Evolutionary conservation across 2,113 vertebrate genomes (phyloP), one percentile per base, ranked within the genome.

Genomic region (Strix aluco): DNA sequence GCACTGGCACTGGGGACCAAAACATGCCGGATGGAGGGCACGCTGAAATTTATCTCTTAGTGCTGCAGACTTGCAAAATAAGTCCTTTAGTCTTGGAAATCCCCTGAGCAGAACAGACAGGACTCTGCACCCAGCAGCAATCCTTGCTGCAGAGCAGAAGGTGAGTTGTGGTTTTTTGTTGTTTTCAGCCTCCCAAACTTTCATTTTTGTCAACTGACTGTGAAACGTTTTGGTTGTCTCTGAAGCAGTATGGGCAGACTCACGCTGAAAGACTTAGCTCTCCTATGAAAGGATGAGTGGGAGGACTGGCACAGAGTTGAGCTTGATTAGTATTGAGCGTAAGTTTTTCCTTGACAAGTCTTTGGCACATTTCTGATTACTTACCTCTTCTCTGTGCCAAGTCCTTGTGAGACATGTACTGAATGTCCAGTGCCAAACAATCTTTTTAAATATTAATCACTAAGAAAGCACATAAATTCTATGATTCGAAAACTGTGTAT

Each of bases 271-370:
- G 82, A 52, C 90, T 96, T 79, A 54, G 36, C 62, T 95, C 66
- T 83, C 72, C 67, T 52, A 67, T 88, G 85, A 75, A 92, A 90
- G 69, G 91, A 86, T 92, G 91, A 95, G 82, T 92, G 86, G 93
- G 90, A 96, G 92, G 92, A 96, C 92, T 97, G 93, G 92, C 91
- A 86, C 80, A 88, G 91, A 94, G 93, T 62, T 93, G 90, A 91
- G 92, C 93, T 96, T 97, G 95, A 97, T 97, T 97, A 96, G 91
- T 97, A 97, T 88, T 95, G 97, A 97, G 94, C 0, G 9, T 87
- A 94, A 97, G 91, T 77, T 92, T 97, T 97, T 91, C 71, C 82
- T 87, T 97, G 97, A 96, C 94, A 95, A 87, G 90, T 90, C 94
- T 87, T 94, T 97, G 97, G 94, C 93, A 92, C 71, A 88, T 91